Conservation (phyloP, 2,113 vertebrate species). For the Oostethus manadensis region DNA sequence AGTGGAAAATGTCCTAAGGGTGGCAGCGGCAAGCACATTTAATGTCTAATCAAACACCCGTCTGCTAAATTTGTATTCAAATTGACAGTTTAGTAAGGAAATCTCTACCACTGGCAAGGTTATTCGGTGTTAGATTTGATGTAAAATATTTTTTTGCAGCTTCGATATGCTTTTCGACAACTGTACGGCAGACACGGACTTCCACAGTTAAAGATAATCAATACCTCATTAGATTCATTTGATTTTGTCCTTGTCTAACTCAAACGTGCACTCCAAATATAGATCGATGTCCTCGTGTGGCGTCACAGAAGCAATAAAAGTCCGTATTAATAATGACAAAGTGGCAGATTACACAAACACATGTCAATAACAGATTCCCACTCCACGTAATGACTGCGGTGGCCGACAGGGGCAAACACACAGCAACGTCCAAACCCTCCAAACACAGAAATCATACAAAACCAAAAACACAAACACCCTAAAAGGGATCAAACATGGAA, state of each 20-base stretch:
- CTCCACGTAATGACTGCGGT: no score
- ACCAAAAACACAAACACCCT: no score
- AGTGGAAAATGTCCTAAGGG: slow-evolving; percentile 63
- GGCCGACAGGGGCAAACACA: no score
- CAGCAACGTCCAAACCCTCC: no score
- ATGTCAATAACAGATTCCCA: neutral
- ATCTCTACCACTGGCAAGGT: no score
- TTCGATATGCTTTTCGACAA: neutral
- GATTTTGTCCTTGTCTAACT: slow-evolving; percentile 13
- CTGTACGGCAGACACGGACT: slow-evolving; percentile 14
- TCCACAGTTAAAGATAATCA: slow-evolving; percentile 29
- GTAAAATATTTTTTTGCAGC: neutral
- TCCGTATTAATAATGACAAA: neutral
- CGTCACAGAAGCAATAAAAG: slow-evolving; percentile 5
- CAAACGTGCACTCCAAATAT: no score
- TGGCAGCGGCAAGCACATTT: slow-evolving; percentile 1
- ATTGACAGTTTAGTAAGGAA: neutral
- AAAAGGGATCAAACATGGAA: no score
- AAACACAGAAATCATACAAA: no score
- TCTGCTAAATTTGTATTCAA: neutral
- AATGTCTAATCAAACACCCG: slow-evolving; percentile 4
- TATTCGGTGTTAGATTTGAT: neutral
- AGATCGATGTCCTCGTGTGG: slow-evolving; percentile 12
- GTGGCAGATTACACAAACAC: neutral
- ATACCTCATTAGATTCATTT: slow-evolving; percentile 56